These are phyloP conservation scores for Spinus pinus DNA, from an alignment of 2,797 vertebrate species.

Conservation along the genomic window DNA sequence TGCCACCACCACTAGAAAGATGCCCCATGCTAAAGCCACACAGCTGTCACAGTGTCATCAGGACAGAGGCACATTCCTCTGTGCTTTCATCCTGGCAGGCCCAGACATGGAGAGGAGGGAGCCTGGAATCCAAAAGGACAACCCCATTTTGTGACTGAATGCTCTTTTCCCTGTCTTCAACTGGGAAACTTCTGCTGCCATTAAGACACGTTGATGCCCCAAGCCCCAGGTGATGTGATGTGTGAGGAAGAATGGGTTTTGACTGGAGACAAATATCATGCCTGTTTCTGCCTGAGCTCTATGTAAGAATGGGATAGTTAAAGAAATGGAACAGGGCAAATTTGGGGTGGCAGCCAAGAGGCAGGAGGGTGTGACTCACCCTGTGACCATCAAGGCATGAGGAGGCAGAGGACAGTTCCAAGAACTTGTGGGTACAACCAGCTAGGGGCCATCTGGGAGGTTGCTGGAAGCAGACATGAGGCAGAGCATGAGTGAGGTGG, in stretches of 20 bases:
- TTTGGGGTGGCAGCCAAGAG: neutral
- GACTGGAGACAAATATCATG: neutral
- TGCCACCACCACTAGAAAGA: neutral
- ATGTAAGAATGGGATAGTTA: neutral
- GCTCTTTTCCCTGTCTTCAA: neutral
- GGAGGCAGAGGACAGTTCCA: neutral
- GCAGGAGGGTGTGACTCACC: neutral
- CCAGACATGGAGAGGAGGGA: neutral
- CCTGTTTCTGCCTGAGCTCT: neutral
- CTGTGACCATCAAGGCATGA: neutral
- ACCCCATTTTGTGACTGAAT: neutral
- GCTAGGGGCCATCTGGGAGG: neutral
- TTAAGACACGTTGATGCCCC: neutral
- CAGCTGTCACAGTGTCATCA: neutral
- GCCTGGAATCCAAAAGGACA: neutral
- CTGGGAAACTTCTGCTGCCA: neutral
- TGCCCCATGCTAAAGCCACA: neutral
- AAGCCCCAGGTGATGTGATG: neutral
- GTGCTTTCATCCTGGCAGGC: neutral
- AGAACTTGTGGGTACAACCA: neutral
- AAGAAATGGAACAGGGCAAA: neutral
- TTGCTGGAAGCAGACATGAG: neutral
- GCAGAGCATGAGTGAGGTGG: neutral
- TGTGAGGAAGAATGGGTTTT: neutral
- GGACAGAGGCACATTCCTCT: neutral